Evolutionary conservation across 1,140 invertebrate genomes (phyloP).

Genomic region (Lepidurus packardi): DNA sequence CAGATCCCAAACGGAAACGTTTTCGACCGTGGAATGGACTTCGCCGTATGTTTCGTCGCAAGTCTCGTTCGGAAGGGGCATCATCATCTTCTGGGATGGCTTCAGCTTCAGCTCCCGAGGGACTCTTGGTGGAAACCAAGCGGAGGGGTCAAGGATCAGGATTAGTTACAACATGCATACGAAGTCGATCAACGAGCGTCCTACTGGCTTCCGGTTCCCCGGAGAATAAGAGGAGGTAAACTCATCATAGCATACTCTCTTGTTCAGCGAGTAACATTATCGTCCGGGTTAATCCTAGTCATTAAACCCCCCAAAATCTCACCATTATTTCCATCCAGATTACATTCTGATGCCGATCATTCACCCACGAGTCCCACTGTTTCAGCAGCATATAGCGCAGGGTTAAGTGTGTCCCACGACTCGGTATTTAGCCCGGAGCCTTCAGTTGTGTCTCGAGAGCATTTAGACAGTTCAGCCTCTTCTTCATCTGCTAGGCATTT

Average conservation of each 20-base stretch:
- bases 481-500: not conserved
- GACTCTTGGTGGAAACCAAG: constrained; percentile 35
- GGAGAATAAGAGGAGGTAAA: constrained; percentile 49
- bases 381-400: constrained; percentile 37
- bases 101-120: constrained; percentile 38
- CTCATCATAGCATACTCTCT: constrained; percentile 24
- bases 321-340: not conserved
- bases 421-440: constrained; percentile 58
- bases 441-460: constrained; percentile 10
- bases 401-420: constrained; percentile 67
- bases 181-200: constrained; percentile 62
- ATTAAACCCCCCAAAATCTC: not conserved
- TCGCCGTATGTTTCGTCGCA: constrained; percentile 61
- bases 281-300: not conserved
- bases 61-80: constrained; percentile 40
- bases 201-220: constrained; percentile 51
- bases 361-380: constrained; percentile 27
- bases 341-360: not conserved
- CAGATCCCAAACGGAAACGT: constrained; percentile 59
- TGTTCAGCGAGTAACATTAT: constrained; percentile 30
- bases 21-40: constrained; percentile 59
- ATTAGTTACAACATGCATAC: constrained; percentile 45
- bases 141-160: constrained; percentile 40
- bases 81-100: constrained; percentile 33
- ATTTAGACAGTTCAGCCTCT: constrained; percentile 4